These are phyloP conservation scores for Drosophila tristis DNA, from an alignment of 1,140 invertebrate species.

Conservation along the genomic window DNA sequence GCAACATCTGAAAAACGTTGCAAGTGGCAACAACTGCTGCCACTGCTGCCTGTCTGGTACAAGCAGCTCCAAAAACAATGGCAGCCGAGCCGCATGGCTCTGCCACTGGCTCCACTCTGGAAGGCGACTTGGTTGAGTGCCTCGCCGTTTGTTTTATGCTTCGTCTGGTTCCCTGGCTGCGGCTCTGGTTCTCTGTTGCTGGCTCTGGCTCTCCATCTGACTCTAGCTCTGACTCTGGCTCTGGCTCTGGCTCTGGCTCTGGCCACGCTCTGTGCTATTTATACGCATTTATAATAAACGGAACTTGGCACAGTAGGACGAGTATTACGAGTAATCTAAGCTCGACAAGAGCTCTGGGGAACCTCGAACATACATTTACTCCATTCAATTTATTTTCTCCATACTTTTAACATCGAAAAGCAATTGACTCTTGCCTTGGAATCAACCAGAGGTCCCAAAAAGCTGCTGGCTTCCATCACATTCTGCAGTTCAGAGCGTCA, in stretches of 20 bases:
- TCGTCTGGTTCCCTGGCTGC: slow-evolving; percentile 58
- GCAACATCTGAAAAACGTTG: slow-evolving; percentile 49
- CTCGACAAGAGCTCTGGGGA: neutral
- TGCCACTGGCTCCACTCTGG: slow-evolving; percentile 32
- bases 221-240: slow-evolving; percentile 9
- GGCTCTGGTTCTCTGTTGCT: slow-evolving; percentile 39
- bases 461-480: too few relatives aligned
- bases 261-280: slow-evolving; percentile 54
- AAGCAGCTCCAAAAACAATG: slow-evolving; percentile 59
- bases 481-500: neutral
- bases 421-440: too few relatives aligned
- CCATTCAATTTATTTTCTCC: too few relatives aligned
- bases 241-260: slow-evolving; percentile 12
- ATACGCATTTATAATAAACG: slow-evolving; percentile 75
- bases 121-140: slow-evolving; percentile 75
- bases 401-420: too few relatives aligned
- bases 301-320: slow-evolving; percentile 57
- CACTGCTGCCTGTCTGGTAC: slow-evolving; percentile 32
- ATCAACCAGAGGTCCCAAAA: neutral
- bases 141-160: slow-evolving; percentile 77
- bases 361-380: too few relatives aligned
- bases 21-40: slow-evolving; percentile 57
- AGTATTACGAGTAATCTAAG: neutral
- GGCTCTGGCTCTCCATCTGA: slow-evolving; percentile 8
- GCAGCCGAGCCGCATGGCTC: slow-evolving; percentile 29